Evolutionary conservation across 2,888 invertebrate species (phyloP).

Genomic region (Pomacea canaliculata): DNA sequence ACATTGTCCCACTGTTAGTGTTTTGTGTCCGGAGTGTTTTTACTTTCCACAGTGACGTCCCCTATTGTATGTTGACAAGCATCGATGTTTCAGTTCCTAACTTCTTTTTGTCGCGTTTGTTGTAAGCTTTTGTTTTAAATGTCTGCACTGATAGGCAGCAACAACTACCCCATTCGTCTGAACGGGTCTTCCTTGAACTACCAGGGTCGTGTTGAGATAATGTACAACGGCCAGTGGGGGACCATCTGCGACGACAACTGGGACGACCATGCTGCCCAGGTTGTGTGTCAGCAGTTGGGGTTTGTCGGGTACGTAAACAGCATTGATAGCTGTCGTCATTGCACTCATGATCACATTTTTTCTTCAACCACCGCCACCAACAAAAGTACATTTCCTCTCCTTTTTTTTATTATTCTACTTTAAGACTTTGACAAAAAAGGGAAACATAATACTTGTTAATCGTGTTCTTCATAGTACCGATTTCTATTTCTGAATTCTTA

Average conservation of each 20-base stretch:
- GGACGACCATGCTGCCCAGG: conserved; percentile 31
- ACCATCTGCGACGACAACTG: conserved; percentile 52
- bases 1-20: no score
- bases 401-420: not conserved
- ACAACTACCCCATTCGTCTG: conserved; percentile 33
- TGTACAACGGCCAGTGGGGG: conserved; percentile 48
- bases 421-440: not conserved
- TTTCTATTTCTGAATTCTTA: not conserved
- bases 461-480: not conserved
- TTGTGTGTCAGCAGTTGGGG: conserved; percentile 8
- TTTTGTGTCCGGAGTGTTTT: no score
- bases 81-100: no score
- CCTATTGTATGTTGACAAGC: no score
- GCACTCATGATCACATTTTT: not conserved
- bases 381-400: not conserved
- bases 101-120: no score
- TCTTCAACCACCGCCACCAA: no score
- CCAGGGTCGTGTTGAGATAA: conserved; percentile 50
- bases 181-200: conserved; percentile 42
- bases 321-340: not conserved
- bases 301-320: not conserved
- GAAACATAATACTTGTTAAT: not conserved
- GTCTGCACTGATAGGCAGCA: not conserved
- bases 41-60: no score
- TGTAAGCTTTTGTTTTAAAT: no score